Evolutionary conservation across 2,888 invertebrate species (phyloP), one percentile per base, ranked within the genome.

Genomic region (Pocota personata): DNA sequence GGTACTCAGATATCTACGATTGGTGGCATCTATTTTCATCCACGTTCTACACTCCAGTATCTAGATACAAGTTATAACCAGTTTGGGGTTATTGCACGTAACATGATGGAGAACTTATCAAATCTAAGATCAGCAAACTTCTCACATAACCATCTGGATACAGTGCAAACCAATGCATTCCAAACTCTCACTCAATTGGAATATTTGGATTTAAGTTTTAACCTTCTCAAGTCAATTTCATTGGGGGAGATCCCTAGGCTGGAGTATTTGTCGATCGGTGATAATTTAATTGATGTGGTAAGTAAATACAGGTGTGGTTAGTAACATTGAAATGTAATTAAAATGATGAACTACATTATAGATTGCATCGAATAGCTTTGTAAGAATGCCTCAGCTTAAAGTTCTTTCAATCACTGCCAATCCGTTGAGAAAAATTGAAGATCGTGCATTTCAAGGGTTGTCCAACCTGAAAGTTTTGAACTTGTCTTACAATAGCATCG

Each of bases 61-160:
- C 78, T 92, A 12, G 92, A 92, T 87, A 89, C 89, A 2, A 92
- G 91, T 62, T 83, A 89, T 76, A 92, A 92, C 86, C 64, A 78
- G 5, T 79, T 92, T 35, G 32, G 71, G 8, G 24, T 50, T 0
- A 77, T 92, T 16, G 79, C 79, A 14, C 87, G 77, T n/a, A 87
- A 87, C 6, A 75, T 88, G 37, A 79, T 90, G 40, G 77, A 57
- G 30, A 88, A 88, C 50, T 78, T 92, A 7, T 80, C 62, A 3
- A 87, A 89, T 27, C 43, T 92, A 76, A 88, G 89, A 79, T 83
- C 87, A 66, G 89, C 89, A 0, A 91, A 92, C 79, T 90, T 92
- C 40, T 89, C 92, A 3, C 82, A 90, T 43, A 92, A 92, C 73
- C 27, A 82, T 0, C 64, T 92, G 30, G 60, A 57, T 37, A 62